Evolutionary conservation across 2,888 invertebrate genomes (phyloP).

Genomic region (Geotrupes spiniger): DNA sequence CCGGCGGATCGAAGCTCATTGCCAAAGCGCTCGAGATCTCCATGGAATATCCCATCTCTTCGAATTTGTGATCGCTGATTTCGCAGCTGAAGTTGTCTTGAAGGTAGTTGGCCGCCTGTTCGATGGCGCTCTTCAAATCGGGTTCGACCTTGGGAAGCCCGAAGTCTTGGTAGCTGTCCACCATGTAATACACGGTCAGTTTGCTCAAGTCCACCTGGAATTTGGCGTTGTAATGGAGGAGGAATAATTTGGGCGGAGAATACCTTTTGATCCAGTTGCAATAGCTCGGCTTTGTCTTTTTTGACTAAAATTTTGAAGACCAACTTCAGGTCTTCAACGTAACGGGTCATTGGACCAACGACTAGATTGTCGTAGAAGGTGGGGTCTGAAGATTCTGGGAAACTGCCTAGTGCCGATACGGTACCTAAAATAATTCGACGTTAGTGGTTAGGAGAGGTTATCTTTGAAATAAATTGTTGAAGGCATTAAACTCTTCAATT

Average conservation of each 20-base stretch:
- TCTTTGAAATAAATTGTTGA: no score
- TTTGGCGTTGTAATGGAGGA: no score
- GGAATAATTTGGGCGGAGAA: not conserved
- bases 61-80: conserved; percentile 22
- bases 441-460: no score
- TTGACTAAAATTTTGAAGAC: conserved; percentile 63
- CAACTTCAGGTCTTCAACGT: conserved; percentile 70
- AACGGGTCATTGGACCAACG: conserved; percentile 75
- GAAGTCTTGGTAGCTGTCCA: conserved; percentile 56
- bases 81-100: conserved; percentile 50
- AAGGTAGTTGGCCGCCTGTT: conserved; percentile 54
- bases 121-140: conserved; percentile 55
- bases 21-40: conserved; percentile 29
- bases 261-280: not conserved
- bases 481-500: no score
- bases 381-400: conserved; percentile 55
- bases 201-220: conserved; percentile 34
- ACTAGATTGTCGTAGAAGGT: conserved; percentile 55
- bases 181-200: conserved; percentile 55
- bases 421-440: conserved; percentile 44
- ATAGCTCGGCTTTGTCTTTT: conserved; percentile 46
- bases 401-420: conserved; percentile 60
- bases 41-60: conserved; percentile 16
- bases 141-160: conserved; percentile 54
- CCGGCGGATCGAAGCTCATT: conserved; percentile 7